Conservation (phyloP, 2,113 vertebrate species). For the Pelusios castaneus region DNA sequence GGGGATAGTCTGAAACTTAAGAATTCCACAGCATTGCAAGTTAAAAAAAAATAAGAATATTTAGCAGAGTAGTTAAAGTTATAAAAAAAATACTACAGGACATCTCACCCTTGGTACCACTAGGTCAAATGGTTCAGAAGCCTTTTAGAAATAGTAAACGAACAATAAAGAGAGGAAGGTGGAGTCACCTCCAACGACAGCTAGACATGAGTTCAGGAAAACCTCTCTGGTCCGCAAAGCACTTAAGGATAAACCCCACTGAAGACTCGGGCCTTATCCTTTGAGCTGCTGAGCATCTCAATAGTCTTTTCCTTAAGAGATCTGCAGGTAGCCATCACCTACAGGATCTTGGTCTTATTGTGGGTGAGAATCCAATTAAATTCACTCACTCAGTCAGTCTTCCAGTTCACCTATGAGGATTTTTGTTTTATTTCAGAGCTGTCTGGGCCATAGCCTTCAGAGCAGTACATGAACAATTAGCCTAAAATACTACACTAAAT, state of each 20-base stretch:
- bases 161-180: neutral
- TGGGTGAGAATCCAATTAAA: neutral
- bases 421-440: neutral
- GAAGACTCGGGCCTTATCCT: neutral
- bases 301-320: neutral
- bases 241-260: neutral
- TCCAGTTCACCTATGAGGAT: neutral
- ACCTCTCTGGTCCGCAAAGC: neutral
- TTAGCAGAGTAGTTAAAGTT: accelerated
- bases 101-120: neutral
- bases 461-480: neutral
- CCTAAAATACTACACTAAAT: neutral
- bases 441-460: neutral
- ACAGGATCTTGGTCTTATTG: neutral
- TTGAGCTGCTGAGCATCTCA: neutral
- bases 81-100: neutral
- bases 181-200: neutral
- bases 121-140: neutral
- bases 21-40: neutral
- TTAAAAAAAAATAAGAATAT: neutral
- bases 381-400: neutral
- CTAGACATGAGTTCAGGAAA: neutral
- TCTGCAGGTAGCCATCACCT: neutral
- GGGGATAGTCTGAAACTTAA: neutral
- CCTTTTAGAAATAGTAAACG: neutral